A percentile compares a stretch with the other conserved stretches of the same genome.
Evolutionary conservation across 2,797 vertebrate genomes (phyloP).

Genomic region (Malurus leucopterus): DNA sequence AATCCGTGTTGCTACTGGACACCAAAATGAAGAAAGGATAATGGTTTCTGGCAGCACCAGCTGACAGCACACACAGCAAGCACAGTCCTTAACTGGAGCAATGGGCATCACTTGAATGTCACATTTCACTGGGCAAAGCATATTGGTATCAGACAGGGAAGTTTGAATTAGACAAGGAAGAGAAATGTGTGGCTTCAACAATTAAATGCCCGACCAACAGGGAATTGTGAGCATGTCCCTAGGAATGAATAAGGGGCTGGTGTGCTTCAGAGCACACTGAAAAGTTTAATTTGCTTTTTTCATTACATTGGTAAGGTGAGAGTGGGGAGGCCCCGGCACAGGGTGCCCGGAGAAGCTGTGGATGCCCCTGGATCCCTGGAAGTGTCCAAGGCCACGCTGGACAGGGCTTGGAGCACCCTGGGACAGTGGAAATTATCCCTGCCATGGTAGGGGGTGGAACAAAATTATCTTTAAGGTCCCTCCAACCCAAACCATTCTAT

Average conservation of each 20-base stretch:
- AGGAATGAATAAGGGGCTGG: background rate
- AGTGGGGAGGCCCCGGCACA: background rate
- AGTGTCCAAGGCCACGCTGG: background rate
- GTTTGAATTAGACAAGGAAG: background rate
- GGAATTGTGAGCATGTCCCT: background rate
- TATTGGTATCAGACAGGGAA: background rate
- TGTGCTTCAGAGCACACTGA: background rate
- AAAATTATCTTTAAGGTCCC: background rate
- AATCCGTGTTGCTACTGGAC: background rate
- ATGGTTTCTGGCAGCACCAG: background rate
- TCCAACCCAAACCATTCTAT: background rate
- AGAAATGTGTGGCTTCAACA: background rate
- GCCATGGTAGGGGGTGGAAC: background rate
- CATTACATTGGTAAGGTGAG: background rate
- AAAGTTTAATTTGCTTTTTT: background rate
- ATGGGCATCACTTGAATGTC: background rate
- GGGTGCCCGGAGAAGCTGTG: background rate
- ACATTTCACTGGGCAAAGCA: background rate
- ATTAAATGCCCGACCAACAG: background rate
- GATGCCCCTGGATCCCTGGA: background rate
- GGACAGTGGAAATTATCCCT: background rate
- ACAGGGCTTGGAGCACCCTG: accelerated
- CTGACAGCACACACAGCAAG: accelerated
- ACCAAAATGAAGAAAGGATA: background rate
- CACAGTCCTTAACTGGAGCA: background rate